A percentile compares a stretch with the other conserved stretches of the same genome.
Evolutionary conservation across 2,797 vertebrate genomes (phyloP).

Genomic region (Argya squamiceps): DNA sequence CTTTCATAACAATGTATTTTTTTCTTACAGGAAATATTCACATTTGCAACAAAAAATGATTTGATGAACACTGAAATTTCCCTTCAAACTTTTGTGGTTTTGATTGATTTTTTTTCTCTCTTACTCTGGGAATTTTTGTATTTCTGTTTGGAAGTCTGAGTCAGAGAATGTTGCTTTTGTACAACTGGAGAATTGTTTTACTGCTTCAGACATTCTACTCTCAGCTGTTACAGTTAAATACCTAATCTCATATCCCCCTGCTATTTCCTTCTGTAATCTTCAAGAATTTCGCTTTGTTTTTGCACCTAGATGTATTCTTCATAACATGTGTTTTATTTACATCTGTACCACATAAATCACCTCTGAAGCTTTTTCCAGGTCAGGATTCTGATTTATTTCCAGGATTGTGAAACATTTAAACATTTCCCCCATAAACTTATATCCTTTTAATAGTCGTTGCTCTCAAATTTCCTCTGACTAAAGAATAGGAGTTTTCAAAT

Average conservation of each 20-base stretch:
- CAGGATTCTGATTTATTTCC: conserved; percentile 7
- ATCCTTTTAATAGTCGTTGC: neutral
- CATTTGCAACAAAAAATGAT: neutral
- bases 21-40: neutral
- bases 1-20: neutral
- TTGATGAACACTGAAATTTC: neutral
- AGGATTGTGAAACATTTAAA: neutral
- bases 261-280: neutral
- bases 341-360: neutral
- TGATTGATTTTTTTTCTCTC: neutral
- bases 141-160: neutral
- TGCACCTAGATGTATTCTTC: neutral
- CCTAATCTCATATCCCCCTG: neutral
- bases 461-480: conserved; percentile 12
- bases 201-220: neutral
- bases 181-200: neutral
- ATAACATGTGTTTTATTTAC: neutral
- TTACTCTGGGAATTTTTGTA: neutral
- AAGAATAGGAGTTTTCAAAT: conserved; percentile 14
- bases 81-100: neutral
- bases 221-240: neutral
- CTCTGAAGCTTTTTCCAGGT: neutral
- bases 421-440: neutral
- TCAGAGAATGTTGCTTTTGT: neutral
- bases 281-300: neutral